These are phyloP conservation scores for Cyclophora albipunctata DNA, from an alignment of 2,888 invertebrate genomes.

Conservation along the genomic window DNA sequence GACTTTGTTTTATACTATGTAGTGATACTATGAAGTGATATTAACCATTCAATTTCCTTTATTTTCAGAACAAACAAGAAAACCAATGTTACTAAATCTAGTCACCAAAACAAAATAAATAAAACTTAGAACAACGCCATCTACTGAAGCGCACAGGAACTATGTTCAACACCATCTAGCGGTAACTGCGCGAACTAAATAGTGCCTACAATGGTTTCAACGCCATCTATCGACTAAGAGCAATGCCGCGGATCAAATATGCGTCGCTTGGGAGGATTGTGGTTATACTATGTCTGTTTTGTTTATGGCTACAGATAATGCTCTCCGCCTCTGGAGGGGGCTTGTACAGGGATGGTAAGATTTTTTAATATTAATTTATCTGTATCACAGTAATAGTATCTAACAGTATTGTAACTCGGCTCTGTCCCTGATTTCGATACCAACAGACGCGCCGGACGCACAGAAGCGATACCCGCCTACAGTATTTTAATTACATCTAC, in stretches of 20 bases:
- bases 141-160: slow-evolving; percentile 23
- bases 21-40: no score
- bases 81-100: neutral
- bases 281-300: slow-evolving; percentile 56
- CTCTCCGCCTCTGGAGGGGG: slow-evolving; percentile 49
- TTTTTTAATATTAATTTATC: no score
- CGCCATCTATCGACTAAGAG: slow-evolving; percentile 32
- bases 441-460: no score
- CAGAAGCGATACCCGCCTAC: no score
- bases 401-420: no score
- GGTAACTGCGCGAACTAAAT: slow-evolving; percentile 20
- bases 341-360: slow-evolving; percentile 54
- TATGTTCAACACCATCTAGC: slow-evolving; percentile 30
- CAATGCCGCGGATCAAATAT: slow-evolving; percentile 70
- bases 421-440: no score
- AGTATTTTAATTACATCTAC: no score
- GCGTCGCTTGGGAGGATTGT: slow-evolving; percentile 56
- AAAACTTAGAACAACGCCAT: slow-evolving; percentile 19
- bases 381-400: no score
- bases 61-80: no score
- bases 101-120: slow-evolving; percentile 3
- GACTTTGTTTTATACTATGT: no score
- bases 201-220: slow-evolving; percentile 23
- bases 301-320: slow-evolving; percentile 68
- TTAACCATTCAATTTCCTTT: no score